A percentile compares a stretch with the other conserved stretches of the same genome.
These are phyloP conservation scores for Pocillopora damicornis DNA, from an alignment of 64 coral and sea anemone species.

Conservation along the genomic window DNA sequence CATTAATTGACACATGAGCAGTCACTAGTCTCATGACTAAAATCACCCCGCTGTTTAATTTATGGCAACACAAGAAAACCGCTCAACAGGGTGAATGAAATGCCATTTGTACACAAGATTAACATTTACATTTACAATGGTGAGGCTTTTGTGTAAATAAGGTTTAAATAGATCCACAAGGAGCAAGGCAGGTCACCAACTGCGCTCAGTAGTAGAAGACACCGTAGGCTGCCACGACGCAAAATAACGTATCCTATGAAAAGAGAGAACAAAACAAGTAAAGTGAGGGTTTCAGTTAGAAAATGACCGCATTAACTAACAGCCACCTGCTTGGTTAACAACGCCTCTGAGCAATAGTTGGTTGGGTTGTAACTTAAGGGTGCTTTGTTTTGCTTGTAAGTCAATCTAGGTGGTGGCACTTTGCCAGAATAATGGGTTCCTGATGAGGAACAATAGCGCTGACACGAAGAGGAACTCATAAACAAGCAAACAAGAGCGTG, in stretches of 20 bases:
- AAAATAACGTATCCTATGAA: slow-evolving; percentile 57
- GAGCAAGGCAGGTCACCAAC: background rate
- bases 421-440: background rate
- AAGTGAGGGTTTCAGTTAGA: background rate
- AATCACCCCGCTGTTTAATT: background rate
- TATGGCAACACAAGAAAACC: background rate
- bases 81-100: background rate
- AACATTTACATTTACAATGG: slow-evolving; percentile 15
- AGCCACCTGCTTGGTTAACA: background rate
- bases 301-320: background rate
- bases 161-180: background rate
- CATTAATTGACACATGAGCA: background rate
- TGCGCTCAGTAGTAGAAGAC: slow-evolving; percentile 56
- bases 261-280: background rate
- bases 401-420: background rate
- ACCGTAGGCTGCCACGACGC: slow-evolving; percentile 55
- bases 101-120: background rate
- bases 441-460: background rate
- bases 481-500: background rate
- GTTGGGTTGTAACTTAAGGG: background rate
- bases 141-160: background rate
- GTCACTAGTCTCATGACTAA: background rate
- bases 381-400: background rate
- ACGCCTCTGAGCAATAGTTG: background rate
- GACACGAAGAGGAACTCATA: background rate